phyloP scores from a whole-genome alignment of 2,113 vertebrate genomes.

The Callipepla squamata region DNA sequence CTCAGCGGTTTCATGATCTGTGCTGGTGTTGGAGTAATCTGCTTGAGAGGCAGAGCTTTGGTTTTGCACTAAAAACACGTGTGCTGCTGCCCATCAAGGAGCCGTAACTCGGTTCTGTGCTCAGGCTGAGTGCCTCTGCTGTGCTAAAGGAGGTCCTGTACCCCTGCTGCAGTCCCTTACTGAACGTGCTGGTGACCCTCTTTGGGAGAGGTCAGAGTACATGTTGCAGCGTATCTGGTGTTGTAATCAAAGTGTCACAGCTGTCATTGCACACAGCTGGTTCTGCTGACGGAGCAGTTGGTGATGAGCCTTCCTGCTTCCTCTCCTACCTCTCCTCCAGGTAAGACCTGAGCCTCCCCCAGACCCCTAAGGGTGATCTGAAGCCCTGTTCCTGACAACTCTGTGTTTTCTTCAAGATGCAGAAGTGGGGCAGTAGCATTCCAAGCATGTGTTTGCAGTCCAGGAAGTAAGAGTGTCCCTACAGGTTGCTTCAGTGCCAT shows the following conservation, averaged over 20 bases:
- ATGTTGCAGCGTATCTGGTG: background rate
- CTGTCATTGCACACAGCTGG: background rate
- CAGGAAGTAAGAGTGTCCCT: background rate
- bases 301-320: background rate
- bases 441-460: background rate
- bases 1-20: background rate
- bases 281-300: background rate
- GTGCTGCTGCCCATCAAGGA: background rate
- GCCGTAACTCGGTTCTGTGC: accelerated
- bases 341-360: background rate
- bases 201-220: background rate
- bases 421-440: background rate
- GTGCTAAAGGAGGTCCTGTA: accelerated
- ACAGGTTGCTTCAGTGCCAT: background rate
- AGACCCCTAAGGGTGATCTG: background rate
- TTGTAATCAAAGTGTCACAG: background rate
- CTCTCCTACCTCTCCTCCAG: background rate
- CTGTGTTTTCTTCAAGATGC: background rate
- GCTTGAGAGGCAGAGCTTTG: background rate
- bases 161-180: accelerated
- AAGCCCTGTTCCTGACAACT: background rate
- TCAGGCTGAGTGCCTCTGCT: background rate
- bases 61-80: accelerated
- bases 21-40: background rate
- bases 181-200: accelerated